A percentile compares a stretch with the other conserved stretches of the same genome.
Conservation (phyloP, 2,888 invertebrate genomes). For the Punctoribates punctum region DNA sequence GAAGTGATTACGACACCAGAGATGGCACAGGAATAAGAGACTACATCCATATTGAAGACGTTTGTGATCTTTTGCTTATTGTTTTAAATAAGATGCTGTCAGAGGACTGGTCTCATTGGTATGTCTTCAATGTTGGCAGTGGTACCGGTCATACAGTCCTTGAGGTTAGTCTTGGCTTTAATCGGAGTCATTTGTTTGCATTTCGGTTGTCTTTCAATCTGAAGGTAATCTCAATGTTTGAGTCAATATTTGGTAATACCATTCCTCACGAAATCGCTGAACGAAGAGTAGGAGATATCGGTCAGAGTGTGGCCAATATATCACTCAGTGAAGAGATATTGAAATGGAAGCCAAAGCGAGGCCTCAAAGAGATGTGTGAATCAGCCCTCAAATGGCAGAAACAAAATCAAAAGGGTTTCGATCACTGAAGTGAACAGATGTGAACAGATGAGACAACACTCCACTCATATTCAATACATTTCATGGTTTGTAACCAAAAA, state of each 20-base stretch:
- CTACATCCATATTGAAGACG: slow-evolving; percentile 83
- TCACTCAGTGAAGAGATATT: slow-evolving; percentile 69
- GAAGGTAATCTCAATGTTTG: slow-evolving; percentile 66
- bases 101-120: slow-evolving; percentile 49
- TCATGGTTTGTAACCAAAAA: too few relatives aligned
- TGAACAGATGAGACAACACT: too few relatives aligned
- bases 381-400: slow-evolving; percentile 88
- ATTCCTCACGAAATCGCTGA: slow-evolving; percentile 68
- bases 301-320: slow-evolving; percentile 77
- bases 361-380: slow-evolving; percentile 77
- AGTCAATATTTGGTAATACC: slow-evolving; percentile 67
- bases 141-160: slow-evolving; percentile 70
- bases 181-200: not conserved
- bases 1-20: slow-evolving; percentile 76
- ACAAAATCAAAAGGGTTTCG: slow-evolving; percentile 69
- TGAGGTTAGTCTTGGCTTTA: slow-evolving; percentile 59
- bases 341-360: slow-evolving; percentile 72
- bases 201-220: not conserved
- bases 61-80: slow-evolving; percentile 79
- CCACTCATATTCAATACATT: too few relatives aligned
- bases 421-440: not conserved
- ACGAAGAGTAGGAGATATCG: slow-evolving; percentile 78
- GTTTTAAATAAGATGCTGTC: slow-evolving; percentile 68
- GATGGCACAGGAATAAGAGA: slow-evolving; percentile 82
- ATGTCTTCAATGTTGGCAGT: slow-evolving; percentile 83